phyloP scores from a whole-genome alignment of 1,140 invertebrate species.

The Orchesella cincta region DNA sequence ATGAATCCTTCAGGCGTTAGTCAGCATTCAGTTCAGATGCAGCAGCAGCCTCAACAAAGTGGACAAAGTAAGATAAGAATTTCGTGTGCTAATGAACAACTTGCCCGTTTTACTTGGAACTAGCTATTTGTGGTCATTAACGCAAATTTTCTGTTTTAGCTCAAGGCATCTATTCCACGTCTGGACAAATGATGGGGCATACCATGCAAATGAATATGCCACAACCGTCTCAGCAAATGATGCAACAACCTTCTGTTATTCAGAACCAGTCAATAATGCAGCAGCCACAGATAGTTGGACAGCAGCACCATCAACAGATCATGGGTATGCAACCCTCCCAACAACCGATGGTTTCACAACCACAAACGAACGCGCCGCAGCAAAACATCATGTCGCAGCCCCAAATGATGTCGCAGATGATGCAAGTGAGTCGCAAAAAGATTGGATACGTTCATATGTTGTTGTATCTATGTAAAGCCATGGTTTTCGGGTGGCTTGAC shows the following conservation, averaged over 20 bases:
- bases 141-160: too few species aligned
- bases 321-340: conserved; percentile 43
- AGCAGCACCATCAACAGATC: conserved; percentile 24
- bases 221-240: conserved; percentile 29
- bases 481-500: background rate
- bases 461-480: background rate
- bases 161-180: background rate
- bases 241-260: conserved; percentile 27
- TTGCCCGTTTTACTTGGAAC: too few species aligned
- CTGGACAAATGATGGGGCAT: conserved; percentile 30
- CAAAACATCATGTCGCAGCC: conserved; percentile 34
- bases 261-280: conserved; percentile 34
- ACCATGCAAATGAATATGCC: conserved; percentile 26
- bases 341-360: conserved; percentile 35
- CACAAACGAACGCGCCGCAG: conserved; percentile 26
- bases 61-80: conserved; percentile 33
- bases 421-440: conserved; percentile 27
- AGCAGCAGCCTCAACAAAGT: conserved; percentile 15
- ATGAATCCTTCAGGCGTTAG: conserved; percentile 30
- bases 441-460: background rate
- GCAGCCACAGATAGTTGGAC: conserved; percentile 25
- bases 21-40: conserved; percentile 32
- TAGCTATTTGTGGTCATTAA: too few species aligned
- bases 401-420: conserved; percentile 43
- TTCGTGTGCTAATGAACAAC: too few species aligned